Evolutionary conservation across 2,797 vertebrate species (phyloP), one percentile per base, ranked within the genome.

Genomic region (Gorsachius magnificus): DNA sequence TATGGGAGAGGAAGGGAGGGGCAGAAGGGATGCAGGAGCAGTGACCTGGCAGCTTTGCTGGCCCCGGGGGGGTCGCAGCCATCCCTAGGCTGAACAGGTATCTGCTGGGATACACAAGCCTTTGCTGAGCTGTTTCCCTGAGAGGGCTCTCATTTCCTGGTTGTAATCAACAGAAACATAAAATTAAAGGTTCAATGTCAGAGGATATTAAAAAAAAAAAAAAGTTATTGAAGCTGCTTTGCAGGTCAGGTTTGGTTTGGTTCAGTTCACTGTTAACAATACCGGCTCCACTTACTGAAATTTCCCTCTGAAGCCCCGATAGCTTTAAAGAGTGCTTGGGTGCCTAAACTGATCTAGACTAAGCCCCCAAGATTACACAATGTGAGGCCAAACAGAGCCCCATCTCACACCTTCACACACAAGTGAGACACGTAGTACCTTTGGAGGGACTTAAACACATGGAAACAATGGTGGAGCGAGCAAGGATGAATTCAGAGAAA

Each of bases 1-100:
- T 3, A 8, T 0, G 0, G 51, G 28, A 53, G 46, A 31, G 35
- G 65, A 63, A 48, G 29, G 10, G 4, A 8, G 41, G 46, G 28
- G 28, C 31, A 60, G 69, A 60, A 60, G 11, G 78, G 45, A 89
- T n/a, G 51, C 61, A 45, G 29, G 48, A 3, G 16, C 54, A 35
- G 46, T 1, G 1, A 69, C 28, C 36, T 1, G 60, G 60, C 33
- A 72, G 25, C 79, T 89, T 57, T 50, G 26, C 35, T 26, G 50
- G 72, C 29, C 29, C 12, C 60, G 1, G 1, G 28, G 33, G 81
- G 51, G 26, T 41, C 45, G 17, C 51, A 70, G 46, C 35, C 2
- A 0, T 35, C 35, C 77, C 35, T 10, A 9, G 9, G 45, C 24
- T 60, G 21, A 79, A 33, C 3, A 1, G 35, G 25, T 77, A 35